These are phyloP conservation scores for Chiridota heheva DNA, from an alignment of 35 echinoderm and acorn worm genomes.

Conservation along the genomic window DNA sequence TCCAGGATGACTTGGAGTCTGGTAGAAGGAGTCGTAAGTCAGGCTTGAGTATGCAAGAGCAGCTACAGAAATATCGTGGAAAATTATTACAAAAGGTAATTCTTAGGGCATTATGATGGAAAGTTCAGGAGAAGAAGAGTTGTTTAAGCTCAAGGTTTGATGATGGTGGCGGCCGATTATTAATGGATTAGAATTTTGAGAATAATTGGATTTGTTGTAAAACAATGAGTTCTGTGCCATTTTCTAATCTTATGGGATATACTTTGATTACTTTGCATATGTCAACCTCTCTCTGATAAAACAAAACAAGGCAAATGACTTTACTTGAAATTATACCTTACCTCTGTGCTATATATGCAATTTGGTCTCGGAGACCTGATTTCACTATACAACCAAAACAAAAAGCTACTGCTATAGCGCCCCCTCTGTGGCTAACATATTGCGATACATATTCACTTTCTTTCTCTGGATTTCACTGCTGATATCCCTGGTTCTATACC, in stretches of 20 bases:
- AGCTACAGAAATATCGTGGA: conserved; percentile 83
- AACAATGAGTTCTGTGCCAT: neutral
- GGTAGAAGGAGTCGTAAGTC: conserved; percentile 82
- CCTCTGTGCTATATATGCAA: too few species aligned
- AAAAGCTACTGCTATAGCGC: too few species aligned
- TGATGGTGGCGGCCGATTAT: neutral
- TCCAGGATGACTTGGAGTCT: conserved; percentile 92
- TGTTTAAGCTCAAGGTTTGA: neutral
- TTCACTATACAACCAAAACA: too few species aligned
- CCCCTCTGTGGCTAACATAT: too few species aligned
- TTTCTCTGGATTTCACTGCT: too few species aligned
- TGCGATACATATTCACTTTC: too few species aligned
- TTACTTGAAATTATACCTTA: too few species aligned
- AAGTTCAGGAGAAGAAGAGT: neutral
- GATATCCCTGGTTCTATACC: too few species aligned
- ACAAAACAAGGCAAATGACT: too few species aligned
- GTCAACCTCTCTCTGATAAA: too few species aligned
- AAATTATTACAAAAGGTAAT: conserved; percentile 93
- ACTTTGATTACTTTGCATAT: neutral
- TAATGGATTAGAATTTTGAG: neutral
- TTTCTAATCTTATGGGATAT: neutral
- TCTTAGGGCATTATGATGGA: neutral
- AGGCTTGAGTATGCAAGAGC: conserved; percentile 77
- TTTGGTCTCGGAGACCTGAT: too few species aligned
- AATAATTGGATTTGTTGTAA: neutral